Conservation (phyloP, 2,113 vertebrate genomes). For the Lynx canadensis region DNA sequence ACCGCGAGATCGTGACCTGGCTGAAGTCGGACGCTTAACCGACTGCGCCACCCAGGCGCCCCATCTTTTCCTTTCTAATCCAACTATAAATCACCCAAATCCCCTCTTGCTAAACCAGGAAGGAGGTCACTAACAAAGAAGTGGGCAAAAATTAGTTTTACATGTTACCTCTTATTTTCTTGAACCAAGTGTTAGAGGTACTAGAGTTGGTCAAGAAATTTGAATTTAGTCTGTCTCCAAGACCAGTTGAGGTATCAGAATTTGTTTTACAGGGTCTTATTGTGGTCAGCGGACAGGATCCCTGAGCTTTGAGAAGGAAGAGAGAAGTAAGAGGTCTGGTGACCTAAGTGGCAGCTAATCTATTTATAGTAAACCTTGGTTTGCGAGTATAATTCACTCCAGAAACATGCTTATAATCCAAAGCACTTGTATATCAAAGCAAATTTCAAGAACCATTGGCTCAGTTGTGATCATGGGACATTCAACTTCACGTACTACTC, state of each 20-base stretch:
- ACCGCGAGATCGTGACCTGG: too few species aligned
- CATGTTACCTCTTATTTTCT: background rate
- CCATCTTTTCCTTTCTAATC: background rate
- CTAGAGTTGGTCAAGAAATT: background rate
- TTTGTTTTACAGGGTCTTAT: background rate
- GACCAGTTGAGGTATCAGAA: background rate
- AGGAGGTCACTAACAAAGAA: background rate
- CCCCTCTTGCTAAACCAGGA: background rate
- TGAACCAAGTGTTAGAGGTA: background rate
- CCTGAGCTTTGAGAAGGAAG: background rate
- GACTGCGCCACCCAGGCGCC: too few species aligned
- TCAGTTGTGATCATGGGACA: too few species aligned
- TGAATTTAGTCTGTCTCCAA: background rate
- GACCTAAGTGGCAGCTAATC: background rate
- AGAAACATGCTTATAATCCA: too few species aligned
- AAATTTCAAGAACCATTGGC: too few species aligned
- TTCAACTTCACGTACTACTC: too few species aligned
- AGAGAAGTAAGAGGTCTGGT: background rate
- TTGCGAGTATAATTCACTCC: too few species aligned
- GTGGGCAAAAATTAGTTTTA: background rate
- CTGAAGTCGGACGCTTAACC: too few species aligned
- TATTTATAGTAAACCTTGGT: background rate
- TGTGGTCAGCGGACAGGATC: background rate
- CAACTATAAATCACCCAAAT: background rate
- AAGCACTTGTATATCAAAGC: too few species aligned